Conservation (phyloP, 2,113 vertebrate species). For the Ameiurus melas region DNA sequence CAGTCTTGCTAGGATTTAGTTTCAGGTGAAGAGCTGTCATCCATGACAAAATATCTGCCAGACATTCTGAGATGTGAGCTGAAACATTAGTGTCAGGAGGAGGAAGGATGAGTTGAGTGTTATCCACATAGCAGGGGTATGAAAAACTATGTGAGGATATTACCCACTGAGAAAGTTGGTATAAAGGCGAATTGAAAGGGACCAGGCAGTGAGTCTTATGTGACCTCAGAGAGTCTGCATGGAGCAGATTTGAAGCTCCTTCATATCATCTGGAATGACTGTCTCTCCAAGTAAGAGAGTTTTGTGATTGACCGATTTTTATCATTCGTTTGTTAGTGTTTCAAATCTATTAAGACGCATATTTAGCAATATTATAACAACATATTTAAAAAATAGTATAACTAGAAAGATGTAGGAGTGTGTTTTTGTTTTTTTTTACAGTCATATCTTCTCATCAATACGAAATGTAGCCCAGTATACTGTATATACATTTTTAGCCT, state of each 20-base stretch:
- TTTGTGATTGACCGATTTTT: background rate
- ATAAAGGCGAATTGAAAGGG: background rate
- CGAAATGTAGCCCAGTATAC: background rate
- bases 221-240: background rate
- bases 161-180: background rate
- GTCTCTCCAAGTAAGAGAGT: too few relatives aligned
- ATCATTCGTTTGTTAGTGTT: background rate
- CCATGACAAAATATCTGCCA: slow-evolving; percentile 19
- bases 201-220: background rate
- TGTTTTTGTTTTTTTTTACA: background rate
- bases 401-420: background rate
- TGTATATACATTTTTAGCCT: background rate
- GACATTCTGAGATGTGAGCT: slow-evolving; percentile 10
- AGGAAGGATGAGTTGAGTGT: background rate
- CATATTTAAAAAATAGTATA: background rate
- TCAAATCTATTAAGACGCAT: background rate
- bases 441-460: background rate
- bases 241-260: background rate
- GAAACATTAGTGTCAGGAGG: slow-evolving; percentile 24
- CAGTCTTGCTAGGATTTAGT: slow-evolving; percentile 17
- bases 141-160: background rate
- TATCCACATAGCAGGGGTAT: background rate
- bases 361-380: background rate
- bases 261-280: background rate
- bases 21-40: slow-evolving; percentile 24